phyloP scores from a whole-genome alignment of 2,888 invertebrate genomes.

The Dasysyrphus tricinctus region DNA sequence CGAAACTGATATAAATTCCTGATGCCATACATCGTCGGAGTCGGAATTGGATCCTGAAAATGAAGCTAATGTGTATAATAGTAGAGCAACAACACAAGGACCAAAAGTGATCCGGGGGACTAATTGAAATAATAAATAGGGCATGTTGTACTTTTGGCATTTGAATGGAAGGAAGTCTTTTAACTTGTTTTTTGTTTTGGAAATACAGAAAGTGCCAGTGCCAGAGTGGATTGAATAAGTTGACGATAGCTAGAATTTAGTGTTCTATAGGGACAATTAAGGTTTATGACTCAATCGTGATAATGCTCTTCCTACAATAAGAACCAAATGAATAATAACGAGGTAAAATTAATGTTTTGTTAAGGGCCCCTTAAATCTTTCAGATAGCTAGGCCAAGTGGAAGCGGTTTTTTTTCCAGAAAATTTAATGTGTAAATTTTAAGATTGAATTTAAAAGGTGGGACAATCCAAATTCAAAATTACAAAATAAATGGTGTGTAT shows the following conservation, averaged over 20 bases:
- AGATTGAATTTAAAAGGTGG: no score
- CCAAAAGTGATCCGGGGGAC: slow-evolving; percentile 54
- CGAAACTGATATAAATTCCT: slow-evolving; percentile 52
- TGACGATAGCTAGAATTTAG: background rate
- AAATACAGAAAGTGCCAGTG: slow-evolving; percentile 17
- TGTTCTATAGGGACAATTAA: background rate
- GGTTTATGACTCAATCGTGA: background rate
- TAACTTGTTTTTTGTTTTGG: slow-evolving; percentile 9
- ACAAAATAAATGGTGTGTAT: no score
- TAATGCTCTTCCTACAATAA: background rate
- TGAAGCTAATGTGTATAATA: slow-evolving; percentile 53
- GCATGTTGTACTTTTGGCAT: slow-evolving; percentile 61
- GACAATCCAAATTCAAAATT: no score
- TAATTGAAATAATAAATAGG: slow-evolving; percentile 74
- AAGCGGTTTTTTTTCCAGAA: no score
- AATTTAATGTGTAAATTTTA: no score
- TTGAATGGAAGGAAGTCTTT: slow-evolving; percentile 34
- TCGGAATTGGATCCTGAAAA: slow-evolving; percentile 48
- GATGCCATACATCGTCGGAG: slow-evolving; percentile 36
- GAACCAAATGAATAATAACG: no score
- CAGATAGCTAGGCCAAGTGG: no score
- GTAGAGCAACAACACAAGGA: slow-evolving; percentile 40
- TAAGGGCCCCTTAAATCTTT: no score
- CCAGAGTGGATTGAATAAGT: background rate
- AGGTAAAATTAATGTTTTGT: no score